phyloP scores from a whole-genome alignment of 35 echinoderm and acorn worm genomes.

The Heliocidaris erythrogramma region DNA sequence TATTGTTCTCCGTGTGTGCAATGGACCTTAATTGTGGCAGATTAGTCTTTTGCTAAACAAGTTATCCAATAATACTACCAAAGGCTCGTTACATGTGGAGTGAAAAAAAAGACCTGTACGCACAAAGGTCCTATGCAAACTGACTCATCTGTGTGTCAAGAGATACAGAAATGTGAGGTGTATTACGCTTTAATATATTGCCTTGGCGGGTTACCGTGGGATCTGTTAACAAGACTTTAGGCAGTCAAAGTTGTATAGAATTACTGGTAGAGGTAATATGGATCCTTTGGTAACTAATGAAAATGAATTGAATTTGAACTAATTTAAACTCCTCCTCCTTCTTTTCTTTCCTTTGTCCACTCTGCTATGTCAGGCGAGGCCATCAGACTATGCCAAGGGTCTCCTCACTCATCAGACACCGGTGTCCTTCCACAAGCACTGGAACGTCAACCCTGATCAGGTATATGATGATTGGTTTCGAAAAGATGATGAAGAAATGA shows the following conservation, averaged over 20 bases:
- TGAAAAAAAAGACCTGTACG: too few relatives aligned
- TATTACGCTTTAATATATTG: neutral
- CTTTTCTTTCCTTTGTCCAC: neutral
- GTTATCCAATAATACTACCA: too few relatives aligned
- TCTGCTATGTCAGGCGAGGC: conserved; percentile 60
- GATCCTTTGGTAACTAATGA: neutral
- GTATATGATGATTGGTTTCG: conserved; percentile 84
- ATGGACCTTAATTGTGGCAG: too few relatives aligned
- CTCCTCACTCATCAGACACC: conserved; percentile 83
- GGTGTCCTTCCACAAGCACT: conserved; percentile 94
- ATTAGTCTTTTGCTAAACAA: too few relatives aligned
- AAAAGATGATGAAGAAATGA: conserved; percentile 53
- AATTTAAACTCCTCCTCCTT: neutral
- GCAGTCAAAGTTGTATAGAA: neutral
- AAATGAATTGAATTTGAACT: neutral
- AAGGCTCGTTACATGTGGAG: too few relatives aligned
- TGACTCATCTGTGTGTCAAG: neutral
- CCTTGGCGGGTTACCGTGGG: too few relatives aligned
- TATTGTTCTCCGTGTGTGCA: too few relatives aligned
- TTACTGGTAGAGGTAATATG: neutral
- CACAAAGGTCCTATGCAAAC: too few relatives aligned
- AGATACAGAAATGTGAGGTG: neutral
- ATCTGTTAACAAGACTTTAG: too few relatives aligned
- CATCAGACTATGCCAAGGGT: conserved; percentile 75
- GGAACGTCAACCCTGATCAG: conserved; percentile 68